Evolutionary conservation across 2,113 vertebrate genomes (phyloP), one percentile per base, ranked within the genome.

Genomic region (Nothoprocta pentlandii): DNA sequence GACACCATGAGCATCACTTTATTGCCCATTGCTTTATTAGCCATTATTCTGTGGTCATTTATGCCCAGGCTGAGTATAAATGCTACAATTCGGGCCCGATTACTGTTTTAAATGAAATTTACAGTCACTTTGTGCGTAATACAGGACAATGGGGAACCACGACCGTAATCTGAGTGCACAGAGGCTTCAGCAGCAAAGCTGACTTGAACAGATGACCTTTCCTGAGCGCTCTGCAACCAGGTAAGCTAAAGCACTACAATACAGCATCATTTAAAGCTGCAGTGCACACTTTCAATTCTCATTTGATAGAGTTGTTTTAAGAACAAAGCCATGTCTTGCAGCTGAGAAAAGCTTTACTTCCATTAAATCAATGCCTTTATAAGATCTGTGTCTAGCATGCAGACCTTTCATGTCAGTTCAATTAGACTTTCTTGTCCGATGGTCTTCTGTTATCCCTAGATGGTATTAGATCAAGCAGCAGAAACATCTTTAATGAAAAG

Each of bases 131-230:
- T 78, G 74, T 25, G 42, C 32, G 23, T 83, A 92, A 77, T 51
- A 47, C 49, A 89, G 46, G 68, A 46, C 67, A 92, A 74, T 12
- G 22, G 81, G 74, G 75, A 95, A 83, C 68, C 36, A n/a, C 87
- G 63, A 63, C 49, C 67, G 63, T 79, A 94, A 87, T 95, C 74
- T 77, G 89, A 91, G 79, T 73, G 63, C 16, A n/a, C 10, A 58
- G 67, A 82, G 49, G 36, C 41, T 94, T 93, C 88, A 83, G 49
- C 64, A 75, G 88, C 68, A 96, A 93, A 92, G 80, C 90, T 88
- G 73, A 64, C 83, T 96, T 94, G 73, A 95, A 86, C 68, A 92
- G 93, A 95, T 95, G 90, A 92, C 89, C 76, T 94, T 68, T 85
- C 16, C 61, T 63, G 94, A 94, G 82, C 41, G 64, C 64, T 89